Evolutionary conservation across 1,140 invertebrate genomes (phyloP), one percentile per base, ranked within the genome.

Genomic region (Heliconius himera): DNA sequence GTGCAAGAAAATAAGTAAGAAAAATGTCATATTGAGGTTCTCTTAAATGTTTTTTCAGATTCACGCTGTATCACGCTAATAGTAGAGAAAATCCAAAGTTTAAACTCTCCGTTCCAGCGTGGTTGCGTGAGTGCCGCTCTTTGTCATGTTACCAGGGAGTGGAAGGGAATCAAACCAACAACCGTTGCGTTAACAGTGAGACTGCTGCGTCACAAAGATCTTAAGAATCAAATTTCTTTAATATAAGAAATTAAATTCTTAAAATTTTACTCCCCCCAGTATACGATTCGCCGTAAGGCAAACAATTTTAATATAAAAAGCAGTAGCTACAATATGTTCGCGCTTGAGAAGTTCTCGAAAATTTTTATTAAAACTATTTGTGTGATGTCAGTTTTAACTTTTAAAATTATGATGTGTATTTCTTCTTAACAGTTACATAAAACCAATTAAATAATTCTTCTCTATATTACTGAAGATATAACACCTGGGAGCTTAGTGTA

Each of bases 221-320:
- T 20, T 8, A 51, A 51, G 20, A 51, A 11, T 46, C 5, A 2
- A 20, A 9, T 1, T 56, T 56, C 8, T 56, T 22, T 22, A 22
- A 56, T 56, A 56, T 20, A 56, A 56, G n/a, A 20, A 56, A n/a
- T 56, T 6, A 56, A 11, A 56, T 56, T 56, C 54, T 56, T 56
- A 11, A 56, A 56, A 56, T 22, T 56, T 56, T 56, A 8, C n/a
- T 56, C n/a, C n/a, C 8, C 8, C 13, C 13, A 46, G 51, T 56
- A 56, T n/a, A 56, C 54, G 8, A 56, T 56, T 56, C 54, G 54
- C 20, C n/a, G 20, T 8, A 56, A 56, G 54, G 20, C 54, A 56
- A n/a, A 56, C 49, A 56, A n/a, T 56, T 56, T 56, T 56, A 56
- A 56, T 56, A 56, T 56, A 56, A 56, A 56, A 56, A 56, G n/a